Conservation (phyloP, 2,797 vertebrate genomes). For the Pogonophryne albipinna region DNA sequence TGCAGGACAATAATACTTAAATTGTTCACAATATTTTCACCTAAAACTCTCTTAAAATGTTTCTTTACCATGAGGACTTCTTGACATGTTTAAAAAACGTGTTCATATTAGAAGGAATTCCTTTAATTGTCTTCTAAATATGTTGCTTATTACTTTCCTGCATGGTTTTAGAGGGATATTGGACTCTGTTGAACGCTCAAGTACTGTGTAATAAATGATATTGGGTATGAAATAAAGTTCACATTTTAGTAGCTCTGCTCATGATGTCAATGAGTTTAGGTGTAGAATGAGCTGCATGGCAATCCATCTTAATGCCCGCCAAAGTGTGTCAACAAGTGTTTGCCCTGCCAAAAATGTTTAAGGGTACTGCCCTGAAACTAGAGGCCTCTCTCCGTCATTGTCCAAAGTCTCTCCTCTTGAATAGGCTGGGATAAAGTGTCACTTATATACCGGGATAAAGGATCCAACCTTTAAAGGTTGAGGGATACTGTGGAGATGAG, state of each 20-base stretch:
- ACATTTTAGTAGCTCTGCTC: slow-evolving; percentile 1
- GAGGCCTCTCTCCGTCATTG: slow-evolving; percentile 44
- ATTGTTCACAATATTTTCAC: no score
- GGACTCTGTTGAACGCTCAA: background rate
- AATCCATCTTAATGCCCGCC: background rate
- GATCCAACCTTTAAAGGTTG: slow-evolving; percentile 85
- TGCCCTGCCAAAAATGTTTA: slow-evolving; percentile 36
- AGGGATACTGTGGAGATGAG: slow-evolving; percentile 79
- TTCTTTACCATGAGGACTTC: no score
- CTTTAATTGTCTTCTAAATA: background rate
- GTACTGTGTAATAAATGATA: slow-evolving; percentile 7
- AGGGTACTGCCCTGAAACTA: slow-evolving; percentile 21
- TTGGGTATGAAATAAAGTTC: background rate
- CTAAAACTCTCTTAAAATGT: no score
- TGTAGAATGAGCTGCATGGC: no score
- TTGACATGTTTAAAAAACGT: no score
- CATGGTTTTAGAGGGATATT: background rate
- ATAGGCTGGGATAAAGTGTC: slow-evolving; percentile 69
- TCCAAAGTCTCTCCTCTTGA: slow-evolving; percentile 35
- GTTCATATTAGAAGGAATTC: no score
- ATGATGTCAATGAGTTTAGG: background rate
- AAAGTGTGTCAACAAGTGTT: slow-evolving; percentile 49
- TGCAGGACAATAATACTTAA: no score
- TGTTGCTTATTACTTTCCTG: background rate
- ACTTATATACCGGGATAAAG: slow-evolving; percentile 80